Evolutionary conservation across 2,113 vertebrate genomes (phyloP), one percentile per base, ranked within the genome.

Genomic region (Natator depressus): DNA sequence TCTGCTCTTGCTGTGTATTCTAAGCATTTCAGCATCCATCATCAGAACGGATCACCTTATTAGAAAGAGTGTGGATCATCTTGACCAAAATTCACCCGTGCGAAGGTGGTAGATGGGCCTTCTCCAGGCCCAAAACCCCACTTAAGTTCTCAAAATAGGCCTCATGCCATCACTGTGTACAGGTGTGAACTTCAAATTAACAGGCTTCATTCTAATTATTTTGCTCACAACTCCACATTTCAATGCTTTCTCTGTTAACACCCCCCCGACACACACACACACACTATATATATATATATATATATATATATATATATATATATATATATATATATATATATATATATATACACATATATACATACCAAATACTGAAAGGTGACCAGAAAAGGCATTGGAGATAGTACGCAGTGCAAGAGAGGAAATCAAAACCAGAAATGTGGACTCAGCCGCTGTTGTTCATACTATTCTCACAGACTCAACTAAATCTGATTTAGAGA

Each of bases 371-470:
- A 87, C 35, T 86, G 75, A 96, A 93, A 95, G 83, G 86, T 89
- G 91, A 94, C 65, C 51, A 85, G 50, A 94, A 91, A 81, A 9
- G 85, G n/a, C 78, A 38, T 19, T 42, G 84, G 75, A 93, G 86
- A 91, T 92, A 80, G 87, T 78, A 89, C 3, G 17, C 57, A 88
- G 59, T 53, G 76, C 57, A 86, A 95, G 84, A 95, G 59, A 93
- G 85, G 85, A 98, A 98, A 97, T 95, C 42, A 93, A 97, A 98
- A 94, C 91, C 93, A 97, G 96, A 96, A 97, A 42, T 16, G 62
- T 84, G 95, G 93, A 76, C 76, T 85, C 75, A 55, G 84, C 84
- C 80, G 88, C 72, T 65, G 76, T 88, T 93, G 78, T 55, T 91
- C 82, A 97, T 91, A 90, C 53, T 87, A 29, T 76, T 93, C 87